These are phyloP conservation scores for Trichogramma evanescens DNA, from an alignment of 2,888 invertebrate species.

Conservation along the genomic window DNA sequence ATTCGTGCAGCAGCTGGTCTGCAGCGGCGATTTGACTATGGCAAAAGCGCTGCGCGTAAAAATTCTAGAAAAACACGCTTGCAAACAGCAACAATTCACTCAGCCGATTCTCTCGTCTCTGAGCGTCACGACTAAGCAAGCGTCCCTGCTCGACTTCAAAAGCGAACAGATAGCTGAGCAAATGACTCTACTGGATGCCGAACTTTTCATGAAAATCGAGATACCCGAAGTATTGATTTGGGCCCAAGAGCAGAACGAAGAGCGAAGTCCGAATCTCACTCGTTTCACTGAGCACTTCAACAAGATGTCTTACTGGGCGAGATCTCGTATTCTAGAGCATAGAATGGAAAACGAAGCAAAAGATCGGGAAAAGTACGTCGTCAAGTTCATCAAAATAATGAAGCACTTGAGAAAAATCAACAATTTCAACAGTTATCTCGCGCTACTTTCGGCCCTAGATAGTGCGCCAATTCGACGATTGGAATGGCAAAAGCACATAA, in stretches of 20 bases:
- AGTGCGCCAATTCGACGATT: slow-evolving; percentile 88
- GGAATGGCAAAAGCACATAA: slow-evolving; percentile 88
- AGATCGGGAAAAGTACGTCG: slow-evolving; percentile 89
- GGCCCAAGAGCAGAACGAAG: slow-evolving; percentile 96
- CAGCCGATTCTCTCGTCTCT: slow-evolving; percentile 49
- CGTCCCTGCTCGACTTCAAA: slow-evolving; percentile 83
- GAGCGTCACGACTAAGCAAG: slow-evolving; percentile 53
- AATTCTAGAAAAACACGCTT: slow-evolving; percentile 77
- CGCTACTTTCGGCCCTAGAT: slow-evolving; percentile 90
- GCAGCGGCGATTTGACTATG: slow-evolving; percentile 83
- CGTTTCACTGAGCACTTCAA: slow-evolving; percentile 98
- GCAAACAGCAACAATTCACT: slow-evolving; percentile 51
- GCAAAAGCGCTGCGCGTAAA: slow-evolving; percentile 86
- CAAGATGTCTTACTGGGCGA: slow-evolving; percentile 98
- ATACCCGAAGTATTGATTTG: slow-evolving; percentile 95
- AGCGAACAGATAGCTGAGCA: slow-evolving; percentile 94
- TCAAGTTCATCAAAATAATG: slow-evolving; percentile 97
- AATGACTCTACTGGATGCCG: slow-evolving; percentile 94
- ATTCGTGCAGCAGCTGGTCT: slow-evolving; percentile 88
- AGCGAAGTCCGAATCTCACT: slow-evolving; percentile 91
- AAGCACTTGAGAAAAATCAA: slow-evolving; percentile 93
- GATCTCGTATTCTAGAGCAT: slow-evolving; percentile 86
- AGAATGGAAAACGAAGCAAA: slow-evolving; percentile 68
- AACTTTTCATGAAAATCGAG: slow-evolving; percentile 92
- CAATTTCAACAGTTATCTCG: slow-evolving; percentile 97